phyloP scores from a whole-genome alignment of 2,888 invertebrate species.

The Oscheius sp. region DNA sequence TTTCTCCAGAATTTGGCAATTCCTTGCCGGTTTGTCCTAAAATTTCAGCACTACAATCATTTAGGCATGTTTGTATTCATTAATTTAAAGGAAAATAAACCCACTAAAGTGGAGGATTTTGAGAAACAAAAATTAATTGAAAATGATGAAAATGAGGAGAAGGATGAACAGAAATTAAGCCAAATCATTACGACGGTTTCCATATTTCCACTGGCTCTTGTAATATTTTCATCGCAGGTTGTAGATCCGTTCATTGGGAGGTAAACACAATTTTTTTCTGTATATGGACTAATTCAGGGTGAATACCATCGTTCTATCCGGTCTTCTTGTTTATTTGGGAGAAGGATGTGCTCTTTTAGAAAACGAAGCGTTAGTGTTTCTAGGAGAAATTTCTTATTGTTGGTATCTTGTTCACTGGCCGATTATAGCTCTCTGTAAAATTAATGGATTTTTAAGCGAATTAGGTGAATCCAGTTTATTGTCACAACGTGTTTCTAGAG shows the following conservation, averaged over 20 bases:
- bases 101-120: background rate
- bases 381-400: background rate
- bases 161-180: background rate
- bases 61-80: no score
- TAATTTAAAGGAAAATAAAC: no score
- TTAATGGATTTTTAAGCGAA: background rate
- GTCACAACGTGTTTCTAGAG: no score
- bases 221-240: background rate
- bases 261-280: no score
- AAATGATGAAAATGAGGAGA: background rate
- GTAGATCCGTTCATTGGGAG: background rate
- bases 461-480: no score
- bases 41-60: background rate
- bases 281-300: background rate
- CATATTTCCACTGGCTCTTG: background rate
- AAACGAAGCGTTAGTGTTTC: background rate
- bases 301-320: background rate
- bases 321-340: constrained; percentile 1
- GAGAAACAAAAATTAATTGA: background rate
- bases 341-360: constrained; percentile 7
- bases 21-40: background rate
- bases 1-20: background rate
- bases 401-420: constrained; percentile 5
- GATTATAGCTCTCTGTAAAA: background rate
- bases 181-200: background rate